phyloP scores from a whole-genome alignment of 2,797 vertebrate genomes.

The Macropus fuliginosus region DNA sequence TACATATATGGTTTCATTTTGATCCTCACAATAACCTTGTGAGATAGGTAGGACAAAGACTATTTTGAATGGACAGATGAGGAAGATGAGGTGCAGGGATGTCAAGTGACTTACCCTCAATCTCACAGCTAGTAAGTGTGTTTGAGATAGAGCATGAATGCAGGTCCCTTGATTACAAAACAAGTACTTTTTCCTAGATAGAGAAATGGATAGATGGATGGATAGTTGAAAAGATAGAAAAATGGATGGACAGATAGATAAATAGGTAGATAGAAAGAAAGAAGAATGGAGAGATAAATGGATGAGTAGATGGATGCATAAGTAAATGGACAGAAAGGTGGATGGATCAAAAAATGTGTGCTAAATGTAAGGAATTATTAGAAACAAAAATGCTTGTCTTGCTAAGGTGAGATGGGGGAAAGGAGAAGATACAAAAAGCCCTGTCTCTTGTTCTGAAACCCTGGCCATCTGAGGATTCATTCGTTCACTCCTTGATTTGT shows the following conservation, averaged over 20 bases:
- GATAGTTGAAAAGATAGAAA: background rate
- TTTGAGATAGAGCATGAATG: background rate
- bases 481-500: background rate
- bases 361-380: background rate
- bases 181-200: background rate
- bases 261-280: background rate
- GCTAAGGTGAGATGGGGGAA: background rate
- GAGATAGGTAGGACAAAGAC: background rate
- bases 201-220: background rate
- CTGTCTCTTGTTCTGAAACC: background rate
- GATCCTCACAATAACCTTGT: background rate
- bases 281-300: background rate
- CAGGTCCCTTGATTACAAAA: background rate
- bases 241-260: background rate
- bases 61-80: background rate
- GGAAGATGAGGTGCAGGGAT: background rate
- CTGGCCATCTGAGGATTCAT: background rate
- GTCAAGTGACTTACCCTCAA: background rate
- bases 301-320: background rate
- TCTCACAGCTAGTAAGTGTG: background rate
- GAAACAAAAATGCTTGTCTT: background rate
- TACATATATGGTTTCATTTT: background rate
- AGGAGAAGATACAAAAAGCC: background rate
- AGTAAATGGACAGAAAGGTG: background rate
- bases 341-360: background rate